Conservation (phyloP, 2,797 vertebrate genomes). For the Malacoctenus gilli region DNA sequence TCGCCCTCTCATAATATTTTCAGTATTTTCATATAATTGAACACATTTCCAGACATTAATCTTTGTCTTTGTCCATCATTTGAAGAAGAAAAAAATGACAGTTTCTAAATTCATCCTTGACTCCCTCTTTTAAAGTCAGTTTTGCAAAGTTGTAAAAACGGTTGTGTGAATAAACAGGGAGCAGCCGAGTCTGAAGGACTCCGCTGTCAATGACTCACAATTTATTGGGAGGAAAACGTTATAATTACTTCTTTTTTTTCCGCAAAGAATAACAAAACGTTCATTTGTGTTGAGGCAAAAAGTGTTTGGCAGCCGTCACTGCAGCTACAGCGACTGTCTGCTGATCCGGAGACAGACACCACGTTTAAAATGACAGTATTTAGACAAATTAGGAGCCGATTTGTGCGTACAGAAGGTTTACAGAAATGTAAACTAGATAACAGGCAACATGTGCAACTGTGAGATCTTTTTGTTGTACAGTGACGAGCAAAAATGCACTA, state of each 20-base stretch:
- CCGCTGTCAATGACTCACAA: background rate
- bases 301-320: background rate
- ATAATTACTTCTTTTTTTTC: background rate
- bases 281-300: constrained; percentile 1
- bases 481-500: too few relatives aligned
- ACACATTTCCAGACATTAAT: constrained; percentile 4
- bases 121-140: background rate
- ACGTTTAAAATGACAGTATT: constrained; percentile 8
- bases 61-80: constrained; percentile 19
- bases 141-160: background rate
- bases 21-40: background rate
- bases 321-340: background rate
- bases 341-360: background rate
- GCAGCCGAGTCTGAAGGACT: background rate
- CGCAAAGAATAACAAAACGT: background rate
- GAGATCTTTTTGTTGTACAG: constrained; percentile 1
- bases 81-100: constrained; percentile 4
- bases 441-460: background rate
- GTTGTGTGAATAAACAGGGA: background rate
- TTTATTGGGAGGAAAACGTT: background rate
- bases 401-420: background rate
- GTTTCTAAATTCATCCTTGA: background rate
- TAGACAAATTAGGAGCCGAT: background rate
- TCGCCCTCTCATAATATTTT: background rate
- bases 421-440: constrained; percentile 3